Evolutionary conservation across 2,888 invertebrate species (phyloP).

Genomic region (Cotesia congregata): DNA sequence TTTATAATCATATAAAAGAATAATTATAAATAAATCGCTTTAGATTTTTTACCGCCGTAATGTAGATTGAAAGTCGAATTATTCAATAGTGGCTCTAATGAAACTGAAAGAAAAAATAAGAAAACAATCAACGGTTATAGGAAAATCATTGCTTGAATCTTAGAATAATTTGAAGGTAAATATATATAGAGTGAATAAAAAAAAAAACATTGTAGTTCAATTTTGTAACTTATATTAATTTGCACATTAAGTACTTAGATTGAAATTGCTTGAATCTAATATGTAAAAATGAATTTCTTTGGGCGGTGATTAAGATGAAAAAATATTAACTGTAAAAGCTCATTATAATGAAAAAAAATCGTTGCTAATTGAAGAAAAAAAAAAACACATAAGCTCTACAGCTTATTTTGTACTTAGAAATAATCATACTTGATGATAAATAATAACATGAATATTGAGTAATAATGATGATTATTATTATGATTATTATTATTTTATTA

Average conservation of each 20-base stretch:
- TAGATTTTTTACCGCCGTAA: constrained; percentile 40
- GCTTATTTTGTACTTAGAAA: constrained; percentile 70
- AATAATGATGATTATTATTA: neutral
- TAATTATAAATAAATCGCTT: constrained; percentile 23
- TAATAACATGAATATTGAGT: neutral
- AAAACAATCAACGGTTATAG: neutral
- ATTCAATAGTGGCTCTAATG: constrained; percentile 3
- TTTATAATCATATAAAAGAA: constrained; percentile 1
- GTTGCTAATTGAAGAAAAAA: constrained; percentile 64
- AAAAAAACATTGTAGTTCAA: constrained; percentile 7
- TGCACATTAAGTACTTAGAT: neutral
- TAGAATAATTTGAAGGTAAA: neutral
- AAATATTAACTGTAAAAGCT: constrained; percentile 20
- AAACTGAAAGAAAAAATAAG: neutral
- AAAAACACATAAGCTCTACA: constrained; percentile 62
- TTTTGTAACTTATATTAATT: neutral
- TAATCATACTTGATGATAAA: constrained; percentile 19
- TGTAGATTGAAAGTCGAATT: constrained; percentile 13
- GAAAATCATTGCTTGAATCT: neutral
- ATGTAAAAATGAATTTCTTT: constrained; percentile 14
- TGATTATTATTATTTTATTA: constrained; percentile 41
- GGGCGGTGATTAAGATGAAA: constrained; percentile 4
- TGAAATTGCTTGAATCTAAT: neutral
- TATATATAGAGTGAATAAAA: neutral
- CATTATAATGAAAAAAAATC: constrained; percentile 49